These are phyloP conservation scores for Hoplostethus atlanticus DNA, from an alignment of 2,797 vertebrate genomes.

Conservation along the genomic window DNA sequence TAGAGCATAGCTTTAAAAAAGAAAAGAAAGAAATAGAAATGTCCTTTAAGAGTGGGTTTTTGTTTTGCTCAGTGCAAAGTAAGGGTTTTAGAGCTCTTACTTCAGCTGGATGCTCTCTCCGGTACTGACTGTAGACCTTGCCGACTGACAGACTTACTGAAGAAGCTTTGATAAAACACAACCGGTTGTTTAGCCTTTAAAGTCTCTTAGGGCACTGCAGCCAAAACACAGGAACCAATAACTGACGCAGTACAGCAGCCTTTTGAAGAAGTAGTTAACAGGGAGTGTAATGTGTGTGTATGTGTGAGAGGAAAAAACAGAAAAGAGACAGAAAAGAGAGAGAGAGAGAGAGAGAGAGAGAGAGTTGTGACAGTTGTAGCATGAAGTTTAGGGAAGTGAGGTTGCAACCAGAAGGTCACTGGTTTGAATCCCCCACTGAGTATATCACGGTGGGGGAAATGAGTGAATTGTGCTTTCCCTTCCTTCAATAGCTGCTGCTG, in stretches of 20 bases:
- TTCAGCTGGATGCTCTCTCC: slow-evolving; percentile 52
- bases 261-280: slow-evolving; percentile 69
- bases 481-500: slow-evolving; percentile 28
- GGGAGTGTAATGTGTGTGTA: slow-evolving; percentile 5
- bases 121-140: slow-evolving; percentile 56
- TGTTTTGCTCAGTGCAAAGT: slow-evolving; percentile 45
- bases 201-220: slow-evolving; percentile 69
- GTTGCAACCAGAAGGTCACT: slow-evolving; percentile 58
- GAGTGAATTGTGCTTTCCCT: slow-evolving; percentile 48
- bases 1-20: slow-evolving; percentile 22
- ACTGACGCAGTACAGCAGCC: slow-evolving; percentile 56
- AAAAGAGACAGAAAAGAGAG: slow-evolving; percentile 2
- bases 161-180: slow-evolving; percentile 75
- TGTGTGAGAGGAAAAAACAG: slow-evolving; percentile 14
- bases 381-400: slow-evolving; percentile 34
- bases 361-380: slow-evolving; percentile 11
- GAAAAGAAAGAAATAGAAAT: not conserved
- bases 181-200: slow-evolving; percentile 71
- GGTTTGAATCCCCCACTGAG: slow-evolving; percentile 31
- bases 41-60: slow-evolving; percentile 27
- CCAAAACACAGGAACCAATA: slow-evolving; percentile 77
- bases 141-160: slow-evolving; percentile 64
- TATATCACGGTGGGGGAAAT: slow-evolving; percentile 50
- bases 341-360: slow-evolving; percentile 14
- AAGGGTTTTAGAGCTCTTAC: slow-evolving; percentile 40